These are phyloP conservation scores for Calidris pygmaea DNA, from an alignment of 2,113 vertebrate genomes.

Conservation along the genomic window DNA sequence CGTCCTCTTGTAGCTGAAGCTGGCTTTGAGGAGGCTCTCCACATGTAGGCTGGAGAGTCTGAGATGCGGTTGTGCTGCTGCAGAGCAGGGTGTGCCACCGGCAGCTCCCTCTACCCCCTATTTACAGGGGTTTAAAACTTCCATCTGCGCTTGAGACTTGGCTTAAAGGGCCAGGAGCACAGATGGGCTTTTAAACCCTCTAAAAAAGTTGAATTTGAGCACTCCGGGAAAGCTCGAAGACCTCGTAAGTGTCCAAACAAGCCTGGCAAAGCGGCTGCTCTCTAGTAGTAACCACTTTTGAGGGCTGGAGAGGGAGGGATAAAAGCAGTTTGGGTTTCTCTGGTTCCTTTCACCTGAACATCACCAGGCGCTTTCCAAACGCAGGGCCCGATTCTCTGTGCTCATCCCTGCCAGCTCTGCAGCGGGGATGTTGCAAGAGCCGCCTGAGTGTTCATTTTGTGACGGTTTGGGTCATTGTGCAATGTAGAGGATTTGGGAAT, in stretches of 20 bases:
- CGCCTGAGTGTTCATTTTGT: background rate
- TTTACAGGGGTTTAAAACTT: conserved; percentile 28
- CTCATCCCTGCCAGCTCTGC: background rate
- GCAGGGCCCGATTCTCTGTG: fast-evolving
- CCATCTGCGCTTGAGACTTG: background rate
- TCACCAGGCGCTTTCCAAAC: background rate
- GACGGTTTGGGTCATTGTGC: background rate
- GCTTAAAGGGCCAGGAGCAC: conserved; percentile 20
- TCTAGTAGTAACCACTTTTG: background rate
- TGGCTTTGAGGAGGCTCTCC: background rate
- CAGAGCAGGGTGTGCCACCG: conserved; percentile 19
- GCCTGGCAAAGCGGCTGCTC: background rate
- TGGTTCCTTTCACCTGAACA: background rate
- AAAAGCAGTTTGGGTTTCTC: background rate
- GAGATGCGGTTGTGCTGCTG: background rate
- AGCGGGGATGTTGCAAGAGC: background rate
- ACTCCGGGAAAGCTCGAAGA: background rate
- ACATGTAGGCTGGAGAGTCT: background rate
- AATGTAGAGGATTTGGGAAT: background rate
- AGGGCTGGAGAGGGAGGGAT: background rate
- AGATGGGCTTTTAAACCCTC: conserved; percentile 1
- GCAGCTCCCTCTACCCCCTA: background rate
- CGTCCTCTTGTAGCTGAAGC: background rate
- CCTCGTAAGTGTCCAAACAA: background rate
- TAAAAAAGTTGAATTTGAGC: background rate